Base-by-base conservation (phyloP, 2,797 vertebrate species). In the Hydrophis major region DNA sequence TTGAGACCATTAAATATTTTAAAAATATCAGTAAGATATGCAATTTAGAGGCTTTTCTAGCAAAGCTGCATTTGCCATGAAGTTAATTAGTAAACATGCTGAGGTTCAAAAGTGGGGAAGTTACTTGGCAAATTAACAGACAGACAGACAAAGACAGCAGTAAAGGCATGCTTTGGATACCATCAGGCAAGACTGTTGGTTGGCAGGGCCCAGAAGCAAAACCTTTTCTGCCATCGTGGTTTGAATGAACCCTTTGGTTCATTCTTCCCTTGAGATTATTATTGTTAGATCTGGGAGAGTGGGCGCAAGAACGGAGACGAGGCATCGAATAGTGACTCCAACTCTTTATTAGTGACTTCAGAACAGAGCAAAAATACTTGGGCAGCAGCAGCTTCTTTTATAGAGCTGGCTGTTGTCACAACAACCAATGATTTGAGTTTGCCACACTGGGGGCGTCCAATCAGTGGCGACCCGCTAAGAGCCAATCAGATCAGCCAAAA, bases 21-120 rank as follows among this genome's bases (percentile, higher is more conserved):
- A 56, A 63, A 92, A 90, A 94, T 61, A 66, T n/a, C 37, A 25
- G 0, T 3, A 91, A 61, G 88, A n/a, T 87, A 90, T 22, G 22
- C 86, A 93, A 93, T 96, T 94, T 90, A 93, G 91, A 37, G 50
- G 13, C 55, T 93, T 53, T 28, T 16, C 0, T 0, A 61, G 28
- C 88, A 86, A 32, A 96, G 93, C 20, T 91, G 13, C 89, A 5
- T 61, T 78, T 63, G 69, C 55, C 32, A 91, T 12, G 27, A 92
- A 78, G 91, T 8, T 66, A 87, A 57, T 47, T 47, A 56, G 32
- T 56, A 18, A 89, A 27, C 11, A 4, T 27, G 2, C 22, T 59
- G 7, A 50, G 18, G 8, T 83, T 89, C 56, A 60, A 69, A 92
- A 63, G 13, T 53, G 69, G 28, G 61, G 1, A 12, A 50, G 42